Conservation (phyloP, 2,797 vertebrate species). For the Microctenopoma lineatum region DNA sequence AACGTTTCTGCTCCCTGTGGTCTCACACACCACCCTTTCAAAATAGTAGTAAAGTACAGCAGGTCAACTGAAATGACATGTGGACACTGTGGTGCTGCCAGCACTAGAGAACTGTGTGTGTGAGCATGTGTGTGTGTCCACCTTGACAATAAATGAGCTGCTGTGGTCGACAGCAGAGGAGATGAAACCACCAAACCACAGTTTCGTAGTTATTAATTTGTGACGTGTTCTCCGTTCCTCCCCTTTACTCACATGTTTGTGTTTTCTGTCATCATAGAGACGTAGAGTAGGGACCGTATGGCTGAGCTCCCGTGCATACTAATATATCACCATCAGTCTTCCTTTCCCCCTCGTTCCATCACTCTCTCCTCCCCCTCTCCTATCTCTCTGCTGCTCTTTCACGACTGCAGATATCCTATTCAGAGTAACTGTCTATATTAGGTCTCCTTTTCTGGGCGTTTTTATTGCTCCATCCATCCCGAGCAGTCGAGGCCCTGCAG, state of each 20-base stretch:
- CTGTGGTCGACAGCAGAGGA: slow-evolving; percentile 1
- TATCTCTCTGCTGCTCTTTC: not conserved
- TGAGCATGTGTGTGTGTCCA: slow-evolving; percentile 10
- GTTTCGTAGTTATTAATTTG: not conserved
- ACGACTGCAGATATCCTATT: not conserved
- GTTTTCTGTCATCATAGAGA: slow-evolving; percentile 11
- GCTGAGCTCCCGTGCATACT: slow-evolving; percentile 1
- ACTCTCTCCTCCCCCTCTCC: not conserved
- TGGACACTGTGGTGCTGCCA: slow-evolving; percentile 3
- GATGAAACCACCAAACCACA: not conserved
- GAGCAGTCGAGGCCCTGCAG: slow-evolving; percentile 1
- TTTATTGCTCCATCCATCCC: slow-evolving; percentile 40
- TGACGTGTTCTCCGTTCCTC: not conserved
- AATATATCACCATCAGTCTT: slow-evolving; percentile 4
- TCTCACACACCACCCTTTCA: slow-evolving; percentile 4
- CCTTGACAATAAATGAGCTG: not conserved
- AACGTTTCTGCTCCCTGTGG: not conserved
- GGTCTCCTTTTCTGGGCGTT: not conserved
- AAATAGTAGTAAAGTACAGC: slow-evolving; percentile 6
- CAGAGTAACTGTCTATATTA: slow-evolving; percentile 10
- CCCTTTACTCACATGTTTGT: not conserved
- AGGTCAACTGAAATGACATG: slow-evolving; percentile 2
- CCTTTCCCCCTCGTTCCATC: not conserved
- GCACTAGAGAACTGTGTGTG: slow-evolving; percentile 3
- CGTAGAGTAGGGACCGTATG: not conserved